These are phyloP conservation scores for Lasaia peninsularis DNA, from an alignment of 1,140 invertebrate species.

Conservation along the genomic window DNA sequence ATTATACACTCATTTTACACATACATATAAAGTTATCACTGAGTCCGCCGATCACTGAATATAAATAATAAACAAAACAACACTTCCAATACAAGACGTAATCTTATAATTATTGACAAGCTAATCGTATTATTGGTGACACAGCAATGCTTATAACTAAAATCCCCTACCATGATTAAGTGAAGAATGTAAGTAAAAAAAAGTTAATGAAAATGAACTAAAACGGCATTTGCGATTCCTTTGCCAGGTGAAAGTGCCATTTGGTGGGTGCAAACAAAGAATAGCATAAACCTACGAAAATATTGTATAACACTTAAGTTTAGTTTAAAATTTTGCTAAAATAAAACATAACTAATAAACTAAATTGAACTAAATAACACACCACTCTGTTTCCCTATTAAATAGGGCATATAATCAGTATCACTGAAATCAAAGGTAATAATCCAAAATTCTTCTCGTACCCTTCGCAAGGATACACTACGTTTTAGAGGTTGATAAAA, in stretches of 20 bases:
- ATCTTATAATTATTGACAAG: conserved; percentile 60
- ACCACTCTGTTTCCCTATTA: conserved; percentile 63
- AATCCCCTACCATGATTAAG: conserved; percentile 59
- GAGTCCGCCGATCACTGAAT: conserved; percentile 60
- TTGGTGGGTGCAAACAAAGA: conserved; percentile 73
- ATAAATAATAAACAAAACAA: conserved; percentile 41
- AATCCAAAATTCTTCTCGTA: conserved; percentile 53
- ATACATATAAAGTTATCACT: conserved; percentile 25
- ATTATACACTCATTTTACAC: conserved; percentile 15
- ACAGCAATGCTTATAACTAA: conserved; percentile 72
- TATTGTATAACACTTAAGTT: conserved; percentile 75
- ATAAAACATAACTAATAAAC: conserved; percentile 78
- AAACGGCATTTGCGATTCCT: conserved; percentile 53
- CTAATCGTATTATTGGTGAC: conserved; percentile 75
- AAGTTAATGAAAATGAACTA: conserved; percentile 59
- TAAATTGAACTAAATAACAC: conserved; percentile 78
- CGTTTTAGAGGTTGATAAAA: conserved; percentile 52
- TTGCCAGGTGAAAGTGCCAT: conserved; percentile 56
- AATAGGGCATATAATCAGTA: conserved; percentile 63
- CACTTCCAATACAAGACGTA: conserved; percentile 51
- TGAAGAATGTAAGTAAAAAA: conserved; percentile 54
- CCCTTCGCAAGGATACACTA: conserved; percentile 58
- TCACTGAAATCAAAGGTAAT: conserved; percentile 68
- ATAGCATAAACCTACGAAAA: conserved; percentile 69
- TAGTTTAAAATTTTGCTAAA: conserved; percentile 76